Base-by-base conservation (phyloP, 2,888 invertebrate species). In the Morpho helenor region DNA sequence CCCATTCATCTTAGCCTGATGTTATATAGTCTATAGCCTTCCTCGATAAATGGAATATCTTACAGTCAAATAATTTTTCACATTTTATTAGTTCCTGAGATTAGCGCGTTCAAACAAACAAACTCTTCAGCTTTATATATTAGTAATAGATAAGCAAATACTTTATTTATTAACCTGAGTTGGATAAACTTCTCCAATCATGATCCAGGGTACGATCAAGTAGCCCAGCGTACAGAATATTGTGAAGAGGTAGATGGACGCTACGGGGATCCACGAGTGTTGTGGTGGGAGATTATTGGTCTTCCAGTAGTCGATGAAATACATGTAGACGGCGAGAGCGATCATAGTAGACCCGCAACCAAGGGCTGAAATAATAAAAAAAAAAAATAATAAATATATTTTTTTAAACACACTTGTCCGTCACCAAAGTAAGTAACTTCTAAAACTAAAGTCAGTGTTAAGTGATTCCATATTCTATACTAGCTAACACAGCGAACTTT, bases 131-230 rank as follows among this genome's bases (percentile, higher is more conserved):
- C 16, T 16, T 16, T 16, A 16, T 16, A 16, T 16, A 16, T 16
- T 16, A 16, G 16, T 16, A 16, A 16, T 16, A 16, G 16, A 16
- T 16, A 45, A 45, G 7, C 10, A 45, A 45, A n/a, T 16, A 10
- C 45, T 8, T 45, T 31, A 31, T 31, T 31, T 31, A 31, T 31
- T 31, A 31, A 92, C 92, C 89, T 92, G 92, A n/a, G 91, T 91
- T 0, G 94, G 94, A 77, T 94, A 94, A 39, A 94, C 93, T 76
- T 94, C 94, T n/a, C 94, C 94, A 57, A 94, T 94, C 94, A 94
- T 94, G 8, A 94, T 92, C 94, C 94, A 94, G 0, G 94, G 94
- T 16, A 94, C 92, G 46, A 94, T 93, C 52, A 94, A 79, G 69
- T 93, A 94, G 8, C 94, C 94, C 8, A 94, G 76, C 0, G 94